Evolutionary conservation across 2,797 vertebrate genomes (phyloP).

Genomic region (Synaphobranchus kaupii): DNA sequence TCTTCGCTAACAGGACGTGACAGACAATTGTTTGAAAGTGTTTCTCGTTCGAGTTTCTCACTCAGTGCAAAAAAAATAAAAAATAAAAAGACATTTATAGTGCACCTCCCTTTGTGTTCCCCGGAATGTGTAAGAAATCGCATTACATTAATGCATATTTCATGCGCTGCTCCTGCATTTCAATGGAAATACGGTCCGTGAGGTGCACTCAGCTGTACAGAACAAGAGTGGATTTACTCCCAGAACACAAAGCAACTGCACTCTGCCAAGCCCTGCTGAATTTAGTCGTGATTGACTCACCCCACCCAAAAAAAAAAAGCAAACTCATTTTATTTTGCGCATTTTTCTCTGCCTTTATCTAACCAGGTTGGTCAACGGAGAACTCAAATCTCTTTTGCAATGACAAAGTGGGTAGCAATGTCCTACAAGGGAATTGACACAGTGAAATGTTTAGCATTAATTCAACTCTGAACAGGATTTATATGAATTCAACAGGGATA

Average conservation of each 20-base stretch:
- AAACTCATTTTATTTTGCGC: not conserved
- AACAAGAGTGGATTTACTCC: slow-evolving; percentile 6
- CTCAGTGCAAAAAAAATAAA: not conserved
- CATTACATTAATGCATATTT: slow-evolving; percentile 61
- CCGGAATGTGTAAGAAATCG: not conserved
- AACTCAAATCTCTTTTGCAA: not conserved
- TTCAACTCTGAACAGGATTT: not conserved
- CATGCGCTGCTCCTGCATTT: slow-evolving; percentile 63
- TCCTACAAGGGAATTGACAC: not conserved
- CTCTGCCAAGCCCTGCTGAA: not conserved
- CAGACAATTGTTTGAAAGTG: not conserved
- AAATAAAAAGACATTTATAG: not conserved
- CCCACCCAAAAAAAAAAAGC: not conserved
- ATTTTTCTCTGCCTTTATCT: not conserved
- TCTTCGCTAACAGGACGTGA: slow-evolving; percentile 1
- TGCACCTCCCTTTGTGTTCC: not conserved
- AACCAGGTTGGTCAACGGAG: not conserved
- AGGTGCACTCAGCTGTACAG: not conserved
- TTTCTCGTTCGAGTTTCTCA: not conserved
- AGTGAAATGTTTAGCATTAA: not conserved
- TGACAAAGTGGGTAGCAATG: not conserved
- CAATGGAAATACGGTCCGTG: slow-evolving; percentile 54
- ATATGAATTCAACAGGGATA: not conserved
- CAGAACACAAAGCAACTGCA: not conserved
- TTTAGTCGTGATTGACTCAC: not conserved